Evolutionary conservation across 2,113 vertebrate species (phyloP).

Genomic region (Caranx melampygus): DNA sequence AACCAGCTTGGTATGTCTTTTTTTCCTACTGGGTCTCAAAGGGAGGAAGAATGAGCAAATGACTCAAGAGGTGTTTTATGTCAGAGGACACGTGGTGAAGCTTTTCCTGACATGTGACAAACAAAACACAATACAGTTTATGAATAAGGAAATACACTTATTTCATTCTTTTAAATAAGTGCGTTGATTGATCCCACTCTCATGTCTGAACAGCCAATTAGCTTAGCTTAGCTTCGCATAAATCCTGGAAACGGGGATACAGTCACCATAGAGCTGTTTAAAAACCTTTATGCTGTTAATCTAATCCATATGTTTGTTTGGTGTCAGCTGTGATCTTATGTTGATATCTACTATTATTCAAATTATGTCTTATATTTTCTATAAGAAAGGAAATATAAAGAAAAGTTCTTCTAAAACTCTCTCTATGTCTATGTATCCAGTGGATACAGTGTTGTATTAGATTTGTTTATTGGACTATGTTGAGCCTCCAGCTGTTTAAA

Average conservation of each 20-base stretch:
- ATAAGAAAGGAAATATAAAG: background rate
- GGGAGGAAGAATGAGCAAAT: background rate
- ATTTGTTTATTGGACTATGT: background rate
- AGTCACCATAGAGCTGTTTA: too few relatives aligned
- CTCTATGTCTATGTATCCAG: too few relatives aligned
- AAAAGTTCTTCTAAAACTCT: too few relatives aligned
- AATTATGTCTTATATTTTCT: background rate
- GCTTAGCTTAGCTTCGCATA: background rate
- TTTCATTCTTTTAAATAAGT: background rate
- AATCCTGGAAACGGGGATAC: background rate
- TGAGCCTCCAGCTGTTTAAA: background rate
- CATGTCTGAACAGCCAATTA: too few relatives aligned
- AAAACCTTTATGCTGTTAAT: too few relatives aligned
- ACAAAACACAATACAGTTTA: background rate
- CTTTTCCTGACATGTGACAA: background rate
- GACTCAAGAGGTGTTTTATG: background rate
- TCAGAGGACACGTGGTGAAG: background rate
- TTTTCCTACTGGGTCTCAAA: constrained; percentile 21
- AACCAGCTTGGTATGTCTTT: constrained; percentile 13
- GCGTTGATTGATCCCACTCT: background rate
- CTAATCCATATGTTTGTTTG: too few relatives aligned
- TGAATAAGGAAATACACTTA: too few relatives aligned
- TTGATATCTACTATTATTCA: background rate
- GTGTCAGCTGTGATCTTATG: too few relatives aligned
- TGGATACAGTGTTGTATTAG: background rate